A percentile compares a stretch with the other conserved stretches of the same genome.
phyloP scores from a whole-genome alignment of 1,140 invertebrate genomes.

The Pogonomyrmex californicus region DNA sequence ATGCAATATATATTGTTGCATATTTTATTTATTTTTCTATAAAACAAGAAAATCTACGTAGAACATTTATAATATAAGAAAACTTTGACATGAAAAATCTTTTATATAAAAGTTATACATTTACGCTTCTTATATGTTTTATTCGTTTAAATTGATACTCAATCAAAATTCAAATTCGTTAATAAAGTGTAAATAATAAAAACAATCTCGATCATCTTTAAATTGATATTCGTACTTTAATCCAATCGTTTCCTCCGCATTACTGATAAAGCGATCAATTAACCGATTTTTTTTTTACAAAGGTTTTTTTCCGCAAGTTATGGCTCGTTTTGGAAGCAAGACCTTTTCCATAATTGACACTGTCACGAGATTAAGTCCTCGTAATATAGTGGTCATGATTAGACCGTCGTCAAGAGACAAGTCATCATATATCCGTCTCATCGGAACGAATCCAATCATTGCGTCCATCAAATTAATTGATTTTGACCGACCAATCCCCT shows the following conservation, averaged over 20 bases:
- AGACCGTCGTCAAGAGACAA: slow-evolving; percentile 24
- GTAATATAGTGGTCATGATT: slow-evolving; percentile 31
- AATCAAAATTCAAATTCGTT: neutral
- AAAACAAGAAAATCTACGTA: neutral
- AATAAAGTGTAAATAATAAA: neutral
- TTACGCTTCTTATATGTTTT: neutral
- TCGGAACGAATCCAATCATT: slow-evolving; percentile 55
- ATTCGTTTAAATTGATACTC: neutral
- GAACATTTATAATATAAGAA: neutral
- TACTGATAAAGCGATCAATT: slow-evolving; percentile 1
- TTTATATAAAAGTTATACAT: neutral
- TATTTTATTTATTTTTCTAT: neutral
- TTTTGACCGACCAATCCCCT: slow-evolving; percentile 29
- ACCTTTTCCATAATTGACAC: slow-evolving; percentile 39
- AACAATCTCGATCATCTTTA: neutral
- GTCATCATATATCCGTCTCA: slow-evolving; percentile 27
- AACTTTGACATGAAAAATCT: neutral
- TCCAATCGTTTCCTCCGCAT: neutral
- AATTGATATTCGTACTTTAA: slow-evolving; percentile 3
- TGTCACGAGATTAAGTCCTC: neutral
- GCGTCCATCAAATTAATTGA: slow-evolving; percentile 52
- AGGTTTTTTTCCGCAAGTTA: neutral
- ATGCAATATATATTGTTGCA: too few relatives aligned
- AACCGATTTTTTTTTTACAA: slow-evolving; percentile 8
- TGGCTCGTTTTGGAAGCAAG: neutral